Percentiles rank a stretch among this genome's conserved stretches.
phyloP scores from a whole-genome alignment of 2,797 vertebrate genomes.

The Myotis myotis region DNA sequence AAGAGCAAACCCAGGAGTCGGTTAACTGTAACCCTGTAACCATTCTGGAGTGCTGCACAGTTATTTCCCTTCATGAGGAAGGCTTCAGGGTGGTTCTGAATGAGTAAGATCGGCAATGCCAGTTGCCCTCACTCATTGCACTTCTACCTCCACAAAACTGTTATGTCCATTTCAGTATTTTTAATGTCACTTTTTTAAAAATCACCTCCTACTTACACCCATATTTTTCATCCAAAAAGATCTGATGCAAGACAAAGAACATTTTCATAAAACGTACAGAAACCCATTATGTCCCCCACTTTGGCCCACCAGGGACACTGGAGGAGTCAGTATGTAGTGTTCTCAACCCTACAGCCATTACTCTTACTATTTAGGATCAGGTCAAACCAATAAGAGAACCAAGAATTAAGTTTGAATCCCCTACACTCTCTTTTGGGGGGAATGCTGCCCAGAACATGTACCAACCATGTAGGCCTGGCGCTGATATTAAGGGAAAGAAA shows the following conservation, averaged over 20 bases:
- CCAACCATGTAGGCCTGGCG: not conserved
- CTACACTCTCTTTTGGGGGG: not conserved
- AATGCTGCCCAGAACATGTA: not conserved
- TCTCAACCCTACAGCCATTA: not conserved
- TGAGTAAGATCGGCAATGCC: not conserved
- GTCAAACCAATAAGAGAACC: not conserved
- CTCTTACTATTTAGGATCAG: not conserved
- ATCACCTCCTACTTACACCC: not conserved
- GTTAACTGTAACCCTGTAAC: not conserved
- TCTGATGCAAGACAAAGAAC: not conserved
- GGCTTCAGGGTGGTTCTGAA: not conserved
- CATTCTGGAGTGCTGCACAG: not conserved
- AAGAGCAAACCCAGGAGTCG: not conserved
- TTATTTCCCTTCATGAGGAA: not conserved
- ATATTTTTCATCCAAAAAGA: not conserved
- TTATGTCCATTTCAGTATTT: not conserved
- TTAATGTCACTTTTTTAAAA: not conserved
- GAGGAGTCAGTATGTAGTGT: not conserved
- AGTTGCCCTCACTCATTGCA: not conserved
- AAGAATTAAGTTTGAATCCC: not conserved
- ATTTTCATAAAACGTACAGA: not conserved
- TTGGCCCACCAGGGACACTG: not conserved
- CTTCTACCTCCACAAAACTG: not conserved
- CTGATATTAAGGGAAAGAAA: not conserved
- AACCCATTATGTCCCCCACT: not conserved